These are phyloP conservation scores for Hydrotaea cyrtoneurina DNA, from an alignment of 2,888 invertebrate genomes.

Conservation along the genomic window DNA sequence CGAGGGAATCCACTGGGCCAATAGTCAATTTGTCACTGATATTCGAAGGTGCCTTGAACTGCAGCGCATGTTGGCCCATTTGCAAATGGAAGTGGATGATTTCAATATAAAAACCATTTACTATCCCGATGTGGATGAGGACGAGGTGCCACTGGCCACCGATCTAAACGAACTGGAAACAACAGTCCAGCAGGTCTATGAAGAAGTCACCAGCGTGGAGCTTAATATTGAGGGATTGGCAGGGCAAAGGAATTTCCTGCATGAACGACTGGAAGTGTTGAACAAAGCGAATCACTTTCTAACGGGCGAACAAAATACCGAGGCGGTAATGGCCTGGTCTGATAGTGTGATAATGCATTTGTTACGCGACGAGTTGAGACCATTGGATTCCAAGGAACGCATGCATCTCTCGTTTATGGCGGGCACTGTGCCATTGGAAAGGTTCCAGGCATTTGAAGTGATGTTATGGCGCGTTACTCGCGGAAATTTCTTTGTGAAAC, in stretches of 20 bases:
- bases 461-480: conserved; percentile 98
- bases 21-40: conserved; percentile 69
- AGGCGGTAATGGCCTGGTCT: conserved; percentile 70
- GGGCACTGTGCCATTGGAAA: conserved; percentile 94
- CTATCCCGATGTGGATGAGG: conserved; percentile 71
- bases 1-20: conserved; percentile 56
- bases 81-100: conserved; percentile 69
- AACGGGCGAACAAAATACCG: conserved; percentile 57
- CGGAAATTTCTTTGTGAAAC: conserved; percentile 95
- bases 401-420: conserved; percentile 89
- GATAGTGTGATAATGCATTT: conserved; percentile 70
- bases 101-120: conserved; percentile 65
- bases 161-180: conserved; percentile 69
- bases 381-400: background rate
- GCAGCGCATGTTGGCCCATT: conserved; percentile 69
- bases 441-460: conserved; percentile 95
- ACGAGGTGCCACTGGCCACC: conserved; percentile 70
- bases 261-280: conserved; percentile 72
- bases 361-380: conserved; percentile 71
- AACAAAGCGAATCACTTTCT: conserved; percentile 71
- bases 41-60: conserved; percentile 72
- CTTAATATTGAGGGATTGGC: conserved; percentile 68
- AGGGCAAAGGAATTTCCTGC: conserved; percentile 60
- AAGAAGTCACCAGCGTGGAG: conserved; percentile 69
- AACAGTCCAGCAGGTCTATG: conserved; percentile 64